Conservation (phyloP, 2,888 invertebrate genomes). For the Andrena trimmerana region DNA sequence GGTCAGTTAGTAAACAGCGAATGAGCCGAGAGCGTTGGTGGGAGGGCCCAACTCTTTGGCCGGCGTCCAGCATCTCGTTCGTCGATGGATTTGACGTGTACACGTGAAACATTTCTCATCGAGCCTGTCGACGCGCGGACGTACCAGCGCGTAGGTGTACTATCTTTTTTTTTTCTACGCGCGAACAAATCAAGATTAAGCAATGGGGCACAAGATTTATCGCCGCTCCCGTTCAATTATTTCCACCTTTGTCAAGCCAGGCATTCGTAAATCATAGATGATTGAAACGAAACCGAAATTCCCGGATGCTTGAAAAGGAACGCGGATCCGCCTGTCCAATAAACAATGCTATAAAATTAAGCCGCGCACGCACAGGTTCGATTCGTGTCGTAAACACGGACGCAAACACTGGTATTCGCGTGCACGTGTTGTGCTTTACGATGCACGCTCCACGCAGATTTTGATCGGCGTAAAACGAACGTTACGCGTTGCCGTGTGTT, state of each 20-base stretch:
- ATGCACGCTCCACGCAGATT: constrained; percentile 20
- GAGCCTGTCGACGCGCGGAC: constrained; percentile 36
- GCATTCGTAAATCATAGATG: constrained; percentile 32
- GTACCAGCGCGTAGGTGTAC: not conserved
- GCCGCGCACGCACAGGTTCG: constrained; percentile 4
- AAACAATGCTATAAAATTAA: constrained; percentile 53
- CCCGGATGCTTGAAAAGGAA: not conserved
- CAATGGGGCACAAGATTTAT: constrained; percentile 38
- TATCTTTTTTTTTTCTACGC: constrained; percentile 18
- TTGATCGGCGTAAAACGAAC: constrained; percentile 36
- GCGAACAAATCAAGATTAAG: constrained; percentile 48
- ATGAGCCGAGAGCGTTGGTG: constrained; percentile 26
- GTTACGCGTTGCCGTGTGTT: not conserved
- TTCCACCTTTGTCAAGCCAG: constrained; percentile 23
- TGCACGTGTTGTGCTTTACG: constrained; percentile 9
- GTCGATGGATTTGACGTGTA: constrained; percentile 46
- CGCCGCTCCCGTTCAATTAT: constrained; percentile 37
- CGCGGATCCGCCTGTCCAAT: not conserved
- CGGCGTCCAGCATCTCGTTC: constrained; percentile 52
- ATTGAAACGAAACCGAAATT: constrained; percentile 29
- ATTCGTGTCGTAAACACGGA: constrained; percentile 29
- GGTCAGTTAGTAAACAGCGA: constrained; percentile 55
- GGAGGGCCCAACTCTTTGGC: constrained; percentile 42
- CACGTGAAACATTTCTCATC: constrained; percentile 45
- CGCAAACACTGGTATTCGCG: constrained; percentile 29